Conservation (phyloP, 2,113 vertebrate genomes). For the Barnardius zonarius region DNA sequence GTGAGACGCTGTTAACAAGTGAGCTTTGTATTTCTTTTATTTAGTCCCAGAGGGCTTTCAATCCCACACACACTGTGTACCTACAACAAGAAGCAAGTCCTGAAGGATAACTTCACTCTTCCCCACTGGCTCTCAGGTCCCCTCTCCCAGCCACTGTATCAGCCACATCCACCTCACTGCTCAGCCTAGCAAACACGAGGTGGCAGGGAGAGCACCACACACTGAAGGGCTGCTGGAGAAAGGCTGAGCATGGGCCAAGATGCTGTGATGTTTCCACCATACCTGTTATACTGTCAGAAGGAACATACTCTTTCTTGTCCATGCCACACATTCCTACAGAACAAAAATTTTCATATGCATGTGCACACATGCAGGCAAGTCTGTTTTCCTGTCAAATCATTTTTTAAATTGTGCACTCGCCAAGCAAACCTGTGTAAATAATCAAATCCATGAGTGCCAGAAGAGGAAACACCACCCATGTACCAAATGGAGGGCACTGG, state of each 20-base stretch:
- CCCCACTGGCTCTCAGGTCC: rapidly evolving
- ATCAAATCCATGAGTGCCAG: neutral
- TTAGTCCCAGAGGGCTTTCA: neutral
- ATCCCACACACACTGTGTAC: neutral
- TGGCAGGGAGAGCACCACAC: rapidly evolving
- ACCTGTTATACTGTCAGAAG: neutral
- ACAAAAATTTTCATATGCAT: neutral
- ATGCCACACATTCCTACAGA: neutral
- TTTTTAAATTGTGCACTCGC: slow-evolving; percentile 17
- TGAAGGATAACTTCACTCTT: neutral
- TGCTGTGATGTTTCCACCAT: neutral
- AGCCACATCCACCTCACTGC: neutral
- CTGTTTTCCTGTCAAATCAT: slow-evolving; percentile 37
- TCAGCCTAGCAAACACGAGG: neutral
- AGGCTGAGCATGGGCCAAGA: neutral
- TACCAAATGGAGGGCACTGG: slow-evolving; percentile 47
- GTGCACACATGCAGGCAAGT: neutral
- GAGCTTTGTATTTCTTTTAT: neutral
- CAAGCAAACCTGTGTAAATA: slow-evolving; percentile 57
- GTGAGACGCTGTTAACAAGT: neutral
- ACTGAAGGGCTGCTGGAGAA: neutral
- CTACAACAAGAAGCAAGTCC: neutral
- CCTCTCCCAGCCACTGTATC: rapidly evolving
- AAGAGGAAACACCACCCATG: slow-evolving; percentile 53
- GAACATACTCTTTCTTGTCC: neutral